Base-by-base conservation (phyloP, 2,797 vertebrate genomes). In the Anas capensis region DNA sequence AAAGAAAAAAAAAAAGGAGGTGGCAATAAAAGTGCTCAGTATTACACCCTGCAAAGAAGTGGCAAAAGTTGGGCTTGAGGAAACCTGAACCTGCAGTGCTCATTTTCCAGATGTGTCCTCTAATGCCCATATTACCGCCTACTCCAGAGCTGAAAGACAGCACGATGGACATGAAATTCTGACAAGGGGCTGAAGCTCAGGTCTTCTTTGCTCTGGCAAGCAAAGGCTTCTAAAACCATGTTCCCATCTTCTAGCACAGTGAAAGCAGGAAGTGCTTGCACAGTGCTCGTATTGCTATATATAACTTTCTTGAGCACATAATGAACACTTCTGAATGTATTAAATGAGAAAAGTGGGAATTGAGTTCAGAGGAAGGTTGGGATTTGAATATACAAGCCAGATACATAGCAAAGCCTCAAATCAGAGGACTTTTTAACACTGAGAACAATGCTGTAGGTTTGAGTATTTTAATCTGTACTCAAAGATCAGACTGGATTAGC, bases 351-450 rank as follows among this genome's bases (percentile, higher is more conserved):
- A 91, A 90, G 60, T 38, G 56, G 68, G 56, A 88, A 88, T 4
- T 73, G 4, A 77, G 86, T 94, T 94, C 85, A 91, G 82, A 72
- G 42, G 77, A 91, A 91, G 42, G 56, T 85, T 76, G 8, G 53
- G n/a, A 91, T 79, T 88, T 88, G 82, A 38, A 73, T 73, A 34
- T 23, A 58, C 8, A 58, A 86, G 34, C 21, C 73, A 84, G 34
- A 82, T 90, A 79, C 0, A 1, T 20, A 85, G 53, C 11, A 91
- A 93, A 93, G 77, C 26, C 60, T 89, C 44, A 81, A 70, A 87
- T 81, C 26, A 58, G 34, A 78, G 33, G 27, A n/a, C 38, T 82
- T 65, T 54, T 20, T 46, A 92, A 65, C 33, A 31, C 26, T 79
- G 24, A 36, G 86, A 88, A 36, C 29, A 93, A 84, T n/a, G 27